phyloP scores from a whole-genome alignment of 2,888 invertebrate genomes.

The Zaprionus lineosus region DNA sequence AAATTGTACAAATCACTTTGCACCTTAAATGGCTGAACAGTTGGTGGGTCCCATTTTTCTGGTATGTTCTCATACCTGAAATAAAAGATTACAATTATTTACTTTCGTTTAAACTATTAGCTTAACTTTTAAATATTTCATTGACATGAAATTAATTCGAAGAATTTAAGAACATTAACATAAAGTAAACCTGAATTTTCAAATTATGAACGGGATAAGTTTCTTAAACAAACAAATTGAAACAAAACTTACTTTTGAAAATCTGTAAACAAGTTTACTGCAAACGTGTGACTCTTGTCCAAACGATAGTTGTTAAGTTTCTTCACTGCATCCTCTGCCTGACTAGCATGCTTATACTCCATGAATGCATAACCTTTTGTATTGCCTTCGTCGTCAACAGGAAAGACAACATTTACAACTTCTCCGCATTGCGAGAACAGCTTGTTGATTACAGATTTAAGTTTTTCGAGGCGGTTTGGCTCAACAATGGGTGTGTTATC shows the following conservation, averaged over 20 bases:
- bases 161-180: too few relatives aligned
- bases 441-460: slow-evolving; percentile 95
- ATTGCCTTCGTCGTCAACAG: slow-evolving; percentile 89
- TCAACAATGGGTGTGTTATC: slow-evolving; percentile 98
- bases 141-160: too few relatives aligned
- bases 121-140: too few relatives aligned
- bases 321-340: slow-evolving; percentile 94
- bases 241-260: slow-evolving; percentile 90
- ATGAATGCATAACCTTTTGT: slow-evolving; percentile 97
- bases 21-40: slow-evolving; percentile 93
- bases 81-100: background rate
- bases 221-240: too few relatives aligned
- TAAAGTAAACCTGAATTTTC: too few relatives aligned
- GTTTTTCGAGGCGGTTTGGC: slow-evolving; percentile 94
- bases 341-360: slow-evolving; percentile 92
- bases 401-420: slow-evolving; percentile 95
- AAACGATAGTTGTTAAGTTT: slow-evolving; percentile 95
- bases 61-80: slow-evolving; percentile 92
- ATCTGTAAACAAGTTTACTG: slow-evolving; percentile 96
- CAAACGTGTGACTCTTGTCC: slow-evolving; percentile 97
- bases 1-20: slow-evolving; percentile 96
- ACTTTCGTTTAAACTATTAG: too few relatives aligned
- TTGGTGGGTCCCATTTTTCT: slow-evolving; percentile 96
- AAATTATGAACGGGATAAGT: too few relatives aligned
- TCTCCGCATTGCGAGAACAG: slow-evolving; percentile 94